These are phyloP conservation scores for Cygnus atratus DNA, from an alignment of 2,113 vertebrate genomes.

Conservation along the genomic window DNA sequence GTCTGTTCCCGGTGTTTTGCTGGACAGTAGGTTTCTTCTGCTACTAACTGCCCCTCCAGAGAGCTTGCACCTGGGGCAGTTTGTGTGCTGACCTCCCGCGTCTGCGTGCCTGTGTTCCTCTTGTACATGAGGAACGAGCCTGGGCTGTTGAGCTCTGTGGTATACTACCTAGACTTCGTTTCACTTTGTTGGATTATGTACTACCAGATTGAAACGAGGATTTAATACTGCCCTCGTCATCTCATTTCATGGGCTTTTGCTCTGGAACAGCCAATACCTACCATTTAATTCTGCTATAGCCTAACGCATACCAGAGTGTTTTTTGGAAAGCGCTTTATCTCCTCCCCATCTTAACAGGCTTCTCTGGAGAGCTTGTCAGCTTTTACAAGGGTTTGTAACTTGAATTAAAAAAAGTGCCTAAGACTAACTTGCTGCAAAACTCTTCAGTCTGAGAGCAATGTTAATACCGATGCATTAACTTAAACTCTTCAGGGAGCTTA, in stretches of 20 bases:
- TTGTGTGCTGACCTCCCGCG: accelerated
- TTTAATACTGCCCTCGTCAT: neutral
- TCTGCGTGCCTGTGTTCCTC: neutral
- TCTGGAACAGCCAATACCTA: neutral
- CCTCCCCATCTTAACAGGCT: neutral
- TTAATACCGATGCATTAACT: neutral
- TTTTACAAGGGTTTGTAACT: neutral
- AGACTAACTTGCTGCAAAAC: neutral
- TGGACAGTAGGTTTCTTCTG: neutral
- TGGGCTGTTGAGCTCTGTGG: neutral
- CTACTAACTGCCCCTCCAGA: neutral
- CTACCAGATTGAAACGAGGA: neutral
- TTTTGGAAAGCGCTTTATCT: neutral
- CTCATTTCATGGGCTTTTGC: neutral
- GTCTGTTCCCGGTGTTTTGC: neutral
- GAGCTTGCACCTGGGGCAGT: neutral
- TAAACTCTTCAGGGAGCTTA: neutral
- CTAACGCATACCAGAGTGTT: neutral
- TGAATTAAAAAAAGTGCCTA: neutral
- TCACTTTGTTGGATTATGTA: neutral
- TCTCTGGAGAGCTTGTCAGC: neutral
- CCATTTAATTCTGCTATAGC: neutral
- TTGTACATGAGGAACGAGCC: accelerated
- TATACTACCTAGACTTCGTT: neutral
- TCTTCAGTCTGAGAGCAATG: neutral